Percentiles rank a stretch among this genome's conserved stretches.
These are phyloP conservation scores for Corythaeola cristata DNA, from an alignment of 2,113 vertebrate genomes.

Conservation along the genomic window DNA sequence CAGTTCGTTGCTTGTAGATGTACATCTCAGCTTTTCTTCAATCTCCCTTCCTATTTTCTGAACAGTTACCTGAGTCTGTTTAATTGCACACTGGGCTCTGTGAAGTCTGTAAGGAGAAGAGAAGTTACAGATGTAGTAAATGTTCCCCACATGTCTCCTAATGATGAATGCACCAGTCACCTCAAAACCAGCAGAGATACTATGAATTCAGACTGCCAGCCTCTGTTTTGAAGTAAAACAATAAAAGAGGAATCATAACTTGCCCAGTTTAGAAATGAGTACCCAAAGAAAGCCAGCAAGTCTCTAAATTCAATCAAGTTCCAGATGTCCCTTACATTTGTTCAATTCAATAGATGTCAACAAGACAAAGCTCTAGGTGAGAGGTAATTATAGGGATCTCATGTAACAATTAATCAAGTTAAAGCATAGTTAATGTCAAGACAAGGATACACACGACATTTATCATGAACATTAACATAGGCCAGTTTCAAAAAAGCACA, in stretches of 20 bases:
- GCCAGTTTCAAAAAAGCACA: not conserved
- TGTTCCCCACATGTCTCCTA: not conserved
- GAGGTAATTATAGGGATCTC: not conserved
- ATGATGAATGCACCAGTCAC: fast-evolving
- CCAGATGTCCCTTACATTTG: not conserved
- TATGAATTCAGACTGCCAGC: not conserved
- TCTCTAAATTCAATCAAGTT: not conserved
- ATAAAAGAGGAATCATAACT: not conserved
- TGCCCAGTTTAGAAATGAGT: not conserved
- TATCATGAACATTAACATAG: fast-evolving
- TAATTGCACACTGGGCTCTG: conserved; percentile 97
- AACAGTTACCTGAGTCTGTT: conserved; percentile 98
- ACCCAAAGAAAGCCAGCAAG: not conserved
- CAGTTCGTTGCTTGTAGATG: conserved; percentile 89
- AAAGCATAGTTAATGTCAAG: not conserved
- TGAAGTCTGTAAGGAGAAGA: conserved; percentile 85
- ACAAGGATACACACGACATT: not conserved
- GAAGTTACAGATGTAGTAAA: conserved; percentile 16
- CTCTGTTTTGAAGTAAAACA: not conserved
- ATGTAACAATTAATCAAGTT: not conserved
- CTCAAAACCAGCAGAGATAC: not conserved
- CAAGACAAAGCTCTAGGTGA: not conserved
- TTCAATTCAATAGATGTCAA: not conserved
- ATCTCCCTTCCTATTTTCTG: conserved; percentile 98
- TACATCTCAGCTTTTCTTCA: conserved; percentile 93